These are phyloP conservation scores for Bufo bufo DNA, from an alignment of 2,113 vertebrate species.

Conservation along the genomic window DNA sequence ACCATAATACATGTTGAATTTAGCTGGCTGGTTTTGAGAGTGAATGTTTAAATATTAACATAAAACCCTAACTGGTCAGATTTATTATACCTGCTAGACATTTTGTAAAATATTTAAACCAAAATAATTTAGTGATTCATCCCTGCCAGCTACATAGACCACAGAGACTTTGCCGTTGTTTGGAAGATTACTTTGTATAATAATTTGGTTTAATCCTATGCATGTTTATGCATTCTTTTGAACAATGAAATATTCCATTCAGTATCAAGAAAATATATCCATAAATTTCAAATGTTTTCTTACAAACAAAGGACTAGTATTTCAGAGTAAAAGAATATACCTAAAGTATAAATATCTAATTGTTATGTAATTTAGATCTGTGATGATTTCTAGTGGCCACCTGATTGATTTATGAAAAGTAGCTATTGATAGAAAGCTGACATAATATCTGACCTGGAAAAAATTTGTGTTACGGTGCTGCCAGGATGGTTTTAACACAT, in stretches of 20 bases:
- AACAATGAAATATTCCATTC: background rate
- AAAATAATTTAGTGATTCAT: slow-evolving; percentile 9
- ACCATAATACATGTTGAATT: slow-evolving; percentile 4
- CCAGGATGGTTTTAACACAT: no score
- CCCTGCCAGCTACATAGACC: background rate
- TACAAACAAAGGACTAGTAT: background rate
- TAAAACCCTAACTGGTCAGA: slow-evolving; percentile 19
- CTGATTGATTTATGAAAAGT: no score
- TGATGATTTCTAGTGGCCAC: no score
- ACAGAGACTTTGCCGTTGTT: slow-evolving; percentile 2
- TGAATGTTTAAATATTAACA: slow-evolving; percentile 23
- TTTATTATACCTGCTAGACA: slow-evolving; percentile 23
- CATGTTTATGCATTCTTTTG: background rate
- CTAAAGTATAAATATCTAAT: background rate
- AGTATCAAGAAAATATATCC: background rate
- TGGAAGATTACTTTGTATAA: slow-evolving; percentile 4
- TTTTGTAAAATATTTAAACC: slow-evolving; percentile 35
- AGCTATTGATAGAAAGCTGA: no score
- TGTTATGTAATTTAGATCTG: no score
- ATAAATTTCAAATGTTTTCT: background rate
- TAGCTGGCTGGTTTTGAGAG: background rate
- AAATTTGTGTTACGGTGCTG: no score
- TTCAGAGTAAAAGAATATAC: background rate
- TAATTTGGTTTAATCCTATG: slow-evolving; percentile 8
- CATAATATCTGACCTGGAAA: no score